Conservation (phyloP, 2,888 invertebrate species). For the Heterodera filipjevi region DNA sequence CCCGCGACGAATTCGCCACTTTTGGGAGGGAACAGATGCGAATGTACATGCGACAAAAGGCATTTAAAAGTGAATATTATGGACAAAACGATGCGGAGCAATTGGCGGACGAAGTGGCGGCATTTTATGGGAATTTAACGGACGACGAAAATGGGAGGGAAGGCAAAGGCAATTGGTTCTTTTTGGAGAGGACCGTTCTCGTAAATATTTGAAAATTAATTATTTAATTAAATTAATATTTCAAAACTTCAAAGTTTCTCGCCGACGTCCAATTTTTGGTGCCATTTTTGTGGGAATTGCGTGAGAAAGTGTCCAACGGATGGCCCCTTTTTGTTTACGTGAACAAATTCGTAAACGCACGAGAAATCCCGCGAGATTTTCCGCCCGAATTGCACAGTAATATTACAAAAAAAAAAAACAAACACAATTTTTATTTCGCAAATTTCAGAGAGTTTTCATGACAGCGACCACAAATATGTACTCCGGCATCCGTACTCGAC, state of each 20-base stretch:
- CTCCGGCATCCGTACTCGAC: conserved; percentile 17
- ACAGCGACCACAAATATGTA: conserved; percentile 19
- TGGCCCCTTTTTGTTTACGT: conserved; percentile 23
- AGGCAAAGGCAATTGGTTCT: not conserved
- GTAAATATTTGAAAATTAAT: not conserved
- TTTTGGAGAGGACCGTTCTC: conserved; percentile 15
- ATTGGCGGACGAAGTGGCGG: conserved; percentile 9
- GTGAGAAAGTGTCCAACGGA: conserved; percentile 10
- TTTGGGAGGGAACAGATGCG: conserved; percentile 1
- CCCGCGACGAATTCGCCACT: conserved; percentile 12
- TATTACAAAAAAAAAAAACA: not conserved
- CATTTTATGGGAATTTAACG: conserved; percentile 7
- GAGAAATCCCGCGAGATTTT: conserved; percentile 14
- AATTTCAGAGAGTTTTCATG: conserved; percentile 23
- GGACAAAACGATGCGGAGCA: conserved; percentile 2
- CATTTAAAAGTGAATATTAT: conserved; percentile 25
- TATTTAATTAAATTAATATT: not conserved
- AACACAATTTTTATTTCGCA: not conserved
- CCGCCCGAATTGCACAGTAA: conserved; percentile 16
- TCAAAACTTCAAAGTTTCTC: conserved; percentile 10
- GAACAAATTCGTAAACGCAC: conserved; percentile 18
- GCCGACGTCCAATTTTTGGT: conserved; percentile 20
- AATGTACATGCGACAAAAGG: conserved; percentile 18
- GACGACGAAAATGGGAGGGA: not conserved
- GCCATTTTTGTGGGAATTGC: conserved; percentile 15